Conservation (phyloP, 2,113 vertebrate genomes). For the Sprattus sprattus region DNA sequence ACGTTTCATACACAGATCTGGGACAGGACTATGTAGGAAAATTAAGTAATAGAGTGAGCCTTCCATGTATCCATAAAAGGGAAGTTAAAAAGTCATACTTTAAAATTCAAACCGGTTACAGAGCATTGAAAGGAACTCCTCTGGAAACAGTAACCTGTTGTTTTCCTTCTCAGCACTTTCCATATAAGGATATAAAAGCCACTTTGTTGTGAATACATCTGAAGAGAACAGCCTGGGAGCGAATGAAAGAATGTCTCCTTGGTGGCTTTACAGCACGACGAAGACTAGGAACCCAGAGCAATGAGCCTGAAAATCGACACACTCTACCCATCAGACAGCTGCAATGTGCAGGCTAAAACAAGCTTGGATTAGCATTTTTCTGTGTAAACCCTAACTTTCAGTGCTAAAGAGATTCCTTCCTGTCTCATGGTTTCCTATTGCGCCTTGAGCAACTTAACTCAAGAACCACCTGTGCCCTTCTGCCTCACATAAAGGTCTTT, state of each 20-base stretch:
- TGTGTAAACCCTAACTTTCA: no score
- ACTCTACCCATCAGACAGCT: no score
- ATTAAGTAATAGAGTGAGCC: not conserved
- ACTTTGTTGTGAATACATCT: not conserved
- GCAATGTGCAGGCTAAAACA: no score
- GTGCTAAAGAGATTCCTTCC: no score
- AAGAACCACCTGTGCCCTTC: not conserved
- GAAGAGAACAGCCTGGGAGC: not conserved
- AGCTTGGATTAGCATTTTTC: no score
- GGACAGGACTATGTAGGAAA: not conserved
- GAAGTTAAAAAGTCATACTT: not conserved
- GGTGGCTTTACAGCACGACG: not conserved
- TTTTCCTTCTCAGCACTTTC: slow-evolving; percentile 69
- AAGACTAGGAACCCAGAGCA: not conserved
- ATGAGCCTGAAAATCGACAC: not conserved
- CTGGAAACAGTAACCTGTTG: not conserved
- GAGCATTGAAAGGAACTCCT: not conserved
- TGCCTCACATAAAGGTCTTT: not conserved
- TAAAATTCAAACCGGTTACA: not conserved
- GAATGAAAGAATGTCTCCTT: not conserved
- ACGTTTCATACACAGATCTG: not conserved
- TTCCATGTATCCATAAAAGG: not conserved
- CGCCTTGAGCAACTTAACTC: not conserved
- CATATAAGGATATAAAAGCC: slow-evolving; percentile 73
- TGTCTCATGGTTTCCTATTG: not conserved